Conservation (phyloP, 2,888 invertebrate genomes). For the Didymodactylos carnosus region DNA sequence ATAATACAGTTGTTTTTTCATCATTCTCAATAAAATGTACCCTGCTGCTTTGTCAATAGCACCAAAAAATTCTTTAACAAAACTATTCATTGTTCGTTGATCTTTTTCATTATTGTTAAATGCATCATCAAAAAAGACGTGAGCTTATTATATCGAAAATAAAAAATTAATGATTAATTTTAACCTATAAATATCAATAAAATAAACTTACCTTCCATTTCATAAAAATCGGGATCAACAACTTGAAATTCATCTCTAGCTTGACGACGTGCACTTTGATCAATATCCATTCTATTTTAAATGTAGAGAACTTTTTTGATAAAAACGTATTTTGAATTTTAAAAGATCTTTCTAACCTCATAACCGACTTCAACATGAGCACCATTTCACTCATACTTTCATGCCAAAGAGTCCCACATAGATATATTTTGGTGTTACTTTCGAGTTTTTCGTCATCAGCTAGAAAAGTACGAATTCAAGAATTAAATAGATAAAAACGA, state of each 20-base stretch:
- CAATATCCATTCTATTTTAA: constrained; percentile 29
- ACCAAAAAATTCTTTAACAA: constrained; percentile 24
- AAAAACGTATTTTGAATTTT: too few species aligned
- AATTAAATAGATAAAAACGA: constrained; percentile 3
- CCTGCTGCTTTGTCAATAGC: constrained; percentile 27
- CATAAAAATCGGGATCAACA: constrained; percentile 31
- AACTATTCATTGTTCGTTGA: constrained; percentile 23
- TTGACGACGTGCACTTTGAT: constrained; percentile 28
- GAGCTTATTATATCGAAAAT: constrained; percentile 23
- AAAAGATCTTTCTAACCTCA: constrained; percentile 25
- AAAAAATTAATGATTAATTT: too few species aligned
- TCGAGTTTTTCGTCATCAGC: constrained; percentile 17
- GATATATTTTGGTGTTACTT: constrained; percentile 21
- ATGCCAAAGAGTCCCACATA: constrained; percentile 34
- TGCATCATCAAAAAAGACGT: constrained; percentile 69
- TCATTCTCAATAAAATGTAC: neutral
- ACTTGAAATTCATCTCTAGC: constrained; percentile 31
- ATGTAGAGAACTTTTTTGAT: too few species aligned
- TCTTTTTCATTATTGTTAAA: constrained; percentile 42
- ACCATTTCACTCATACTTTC: constrained; percentile 30
- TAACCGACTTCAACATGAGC: constrained; percentile 28
- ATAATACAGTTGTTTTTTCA: neutral
- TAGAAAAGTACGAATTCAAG: too few species aligned
- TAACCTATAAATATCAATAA: too few species aligned
- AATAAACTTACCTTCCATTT: constrained; percentile 30